Conservation (phyloP, 2,888 invertebrate species). For the Tortricodes alternella region DNA sequence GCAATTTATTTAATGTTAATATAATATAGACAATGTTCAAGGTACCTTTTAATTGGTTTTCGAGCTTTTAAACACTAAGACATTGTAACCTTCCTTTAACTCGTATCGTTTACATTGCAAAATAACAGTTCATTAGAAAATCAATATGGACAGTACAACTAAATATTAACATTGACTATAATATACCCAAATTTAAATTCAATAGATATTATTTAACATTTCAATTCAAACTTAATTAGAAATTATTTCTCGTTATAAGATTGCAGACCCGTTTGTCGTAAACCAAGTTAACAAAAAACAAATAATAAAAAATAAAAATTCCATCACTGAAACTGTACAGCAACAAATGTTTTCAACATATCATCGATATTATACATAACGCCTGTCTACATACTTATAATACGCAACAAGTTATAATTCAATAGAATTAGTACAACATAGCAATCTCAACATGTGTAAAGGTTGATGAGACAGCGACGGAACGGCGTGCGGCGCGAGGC, state of each 20-base stretch:
- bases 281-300: slow-evolving; percentile 76
- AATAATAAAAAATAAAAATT: slow-evolving; percentile 72
- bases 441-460: slow-evolving; percentile 82
- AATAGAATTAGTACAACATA: slow-evolving; percentile 83
- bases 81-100: slow-evolving; percentile 74
- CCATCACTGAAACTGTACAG: slow-evolving; percentile 66
- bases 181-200: slow-evolving; percentile 77
- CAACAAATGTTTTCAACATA: slow-evolving; percentile 64
- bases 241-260: slow-evolving; percentile 72
- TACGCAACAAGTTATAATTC: slow-evolving; percentile 81
- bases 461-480: slow-evolving; percentile 74
- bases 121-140: slow-evolving; percentile 75
- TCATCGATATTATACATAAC: slow-evolving; percentile 41
- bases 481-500: slow-evolving; percentile 44
- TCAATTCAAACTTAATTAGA: slow-evolving; percentile 72
- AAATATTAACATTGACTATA: slow-evolving; percentile 79
- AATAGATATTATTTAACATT: slow-evolving; percentile 63
- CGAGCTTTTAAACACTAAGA: slow-evolving; percentile 80
- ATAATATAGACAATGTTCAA: slow-evolving; percentile 83
- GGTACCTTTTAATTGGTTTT: slow-evolving; percentile 82
- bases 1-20: slow-evolving; percentile 82
- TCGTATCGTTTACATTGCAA: slow-evolving; percentile 76
- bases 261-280: slow-evolving; percentile 79
- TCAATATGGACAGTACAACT: slow-evolving; percentile 68
- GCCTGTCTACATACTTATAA: slow-evolving; percentile 65